A percentile compares a stretch with the other conserved stretches of the same genome.
These are phyloP conservation scores for Hofmannophila pseudospretella DNA, from an alignment of 2,888 invertebrate species.

Conservation along the genomic window DNA sequence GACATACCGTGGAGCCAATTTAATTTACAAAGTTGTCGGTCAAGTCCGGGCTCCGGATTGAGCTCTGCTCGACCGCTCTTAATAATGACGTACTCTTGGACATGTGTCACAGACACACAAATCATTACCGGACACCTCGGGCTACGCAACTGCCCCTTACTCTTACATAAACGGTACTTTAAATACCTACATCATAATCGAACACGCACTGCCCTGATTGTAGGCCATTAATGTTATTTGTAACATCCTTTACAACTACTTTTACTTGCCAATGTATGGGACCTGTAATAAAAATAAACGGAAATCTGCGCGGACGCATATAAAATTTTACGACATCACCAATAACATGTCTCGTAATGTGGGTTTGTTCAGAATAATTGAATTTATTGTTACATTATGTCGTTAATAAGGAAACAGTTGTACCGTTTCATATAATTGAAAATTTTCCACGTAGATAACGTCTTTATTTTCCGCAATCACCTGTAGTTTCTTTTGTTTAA, in stretches of 20 bases:
- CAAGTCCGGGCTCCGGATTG: constrained; percentile 49
- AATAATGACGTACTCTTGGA: constrained; percentile 48
- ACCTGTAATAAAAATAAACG: constrained; percentile 15
- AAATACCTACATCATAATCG: background rate
- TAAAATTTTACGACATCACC: constrained; percentile 30
- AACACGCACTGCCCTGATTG: background rate
- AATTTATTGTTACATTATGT: constrained; percentile 23
- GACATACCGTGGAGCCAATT: constrained; percentile 58
- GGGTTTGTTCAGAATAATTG: constrained; percentile 20
- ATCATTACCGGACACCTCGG: constrained; percentile 19
- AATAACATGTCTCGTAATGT: constrained; percentile 19
- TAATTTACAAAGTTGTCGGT: constrained; percentile 71
- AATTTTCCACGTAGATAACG: no score
- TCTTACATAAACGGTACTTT: background rate
- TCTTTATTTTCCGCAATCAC: no score
- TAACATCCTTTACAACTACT: background rate
- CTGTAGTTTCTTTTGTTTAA: no score
- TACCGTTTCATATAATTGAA: no score
- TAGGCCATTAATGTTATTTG: background rate
- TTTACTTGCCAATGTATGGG: background rate
- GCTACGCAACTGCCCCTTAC: background rate
- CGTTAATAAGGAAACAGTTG: no score
- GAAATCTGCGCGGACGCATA: constrained; percentile 26
- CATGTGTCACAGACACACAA: constrained; percentile 41
- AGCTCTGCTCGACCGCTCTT: constrained; percentile 34